Conservation (phyloP, 2,113 vertebrate species). For the Crypturellus undulatus region DNA sequence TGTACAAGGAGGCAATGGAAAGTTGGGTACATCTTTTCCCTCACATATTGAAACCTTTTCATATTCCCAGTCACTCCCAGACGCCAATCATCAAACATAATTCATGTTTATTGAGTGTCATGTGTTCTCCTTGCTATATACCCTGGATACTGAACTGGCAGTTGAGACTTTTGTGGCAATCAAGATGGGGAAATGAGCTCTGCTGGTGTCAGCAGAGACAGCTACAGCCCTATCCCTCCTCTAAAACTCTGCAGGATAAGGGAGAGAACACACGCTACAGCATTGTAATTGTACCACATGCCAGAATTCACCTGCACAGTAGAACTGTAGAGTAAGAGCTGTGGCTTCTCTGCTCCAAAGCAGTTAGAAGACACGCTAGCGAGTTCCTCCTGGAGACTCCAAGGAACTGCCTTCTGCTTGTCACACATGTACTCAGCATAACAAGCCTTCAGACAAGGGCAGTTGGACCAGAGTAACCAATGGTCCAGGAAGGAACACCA, state of each 20-base stretch:
- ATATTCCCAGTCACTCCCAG: background rate
- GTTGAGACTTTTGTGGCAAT: background rate
- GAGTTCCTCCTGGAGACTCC: background rate
- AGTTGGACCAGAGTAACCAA: background rate
- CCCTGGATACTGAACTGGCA: background rate
- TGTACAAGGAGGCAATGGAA: background rate
- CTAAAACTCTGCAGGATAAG: background rate
- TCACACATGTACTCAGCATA: background rate
- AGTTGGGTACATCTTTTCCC: background rate
- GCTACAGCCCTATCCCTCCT: background rate
- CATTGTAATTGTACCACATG: background rate
- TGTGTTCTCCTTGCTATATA: background rate
- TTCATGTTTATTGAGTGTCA: too few species aligned
- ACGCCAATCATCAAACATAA: background rate
- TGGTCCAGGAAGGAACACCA: background rate
- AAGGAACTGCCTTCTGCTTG: background rate
- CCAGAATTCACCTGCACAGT: background rate
- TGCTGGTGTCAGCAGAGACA: background rate
- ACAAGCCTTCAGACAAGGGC: background rate
- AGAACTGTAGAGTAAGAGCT: background rate
- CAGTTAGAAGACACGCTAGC: background rate
- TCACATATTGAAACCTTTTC: background rate
- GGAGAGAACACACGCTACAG: background rate
- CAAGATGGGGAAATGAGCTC: background rate
- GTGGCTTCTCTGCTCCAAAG: background rate